Conservation (phyloP, 2,113 vertebrate genomes). For the Cololabis saira region DNA sequence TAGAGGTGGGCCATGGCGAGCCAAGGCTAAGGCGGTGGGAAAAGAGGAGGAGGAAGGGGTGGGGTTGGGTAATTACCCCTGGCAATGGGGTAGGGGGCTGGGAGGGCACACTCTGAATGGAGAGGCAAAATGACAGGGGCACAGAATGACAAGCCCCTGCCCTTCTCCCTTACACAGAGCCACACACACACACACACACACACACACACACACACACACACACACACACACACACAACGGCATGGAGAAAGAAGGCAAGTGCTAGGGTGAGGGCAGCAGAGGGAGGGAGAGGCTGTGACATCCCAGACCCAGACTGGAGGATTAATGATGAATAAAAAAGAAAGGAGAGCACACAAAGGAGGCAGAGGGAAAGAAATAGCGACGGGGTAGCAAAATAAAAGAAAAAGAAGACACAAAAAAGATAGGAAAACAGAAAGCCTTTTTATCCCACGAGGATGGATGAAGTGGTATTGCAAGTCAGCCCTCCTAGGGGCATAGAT, state of each 20-base stretch:
- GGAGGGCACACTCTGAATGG: slow-evolving; percentile 41
- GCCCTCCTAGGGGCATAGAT: slow-evolving; percentile 55
- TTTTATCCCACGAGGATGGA: slow-evolving; percentile 67
- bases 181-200: slow-evolving; percentile 10
- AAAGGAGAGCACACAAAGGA: slow-evolving; percentile 67
- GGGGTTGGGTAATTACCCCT: slow-evolving; percentile 46
- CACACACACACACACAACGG: slow-evolving; percentile 8
- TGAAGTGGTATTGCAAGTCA: slow-evolving; percentile 67
- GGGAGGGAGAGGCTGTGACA: slow-evolving; percentile 64
- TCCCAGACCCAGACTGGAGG: slow-evolving; percentile 63
- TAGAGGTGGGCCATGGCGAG: not conserved
- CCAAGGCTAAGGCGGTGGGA: slow-evolving; percentile 7
- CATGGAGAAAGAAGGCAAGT: slow-evolving; percentile 12
- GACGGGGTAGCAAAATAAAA: not conserved
- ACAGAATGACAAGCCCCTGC: slow-evolving; percentile 48
- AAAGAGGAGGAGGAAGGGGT: not conserved
- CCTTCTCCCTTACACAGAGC: slow-evolving; percentile 26
- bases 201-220: slow-evolving; percentile 18
- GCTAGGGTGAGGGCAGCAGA: slow-evolving; percentile 45
- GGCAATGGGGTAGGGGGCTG: slow-evolving; percentile 32
- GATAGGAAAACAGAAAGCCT: slow-evolving; percentile 28
- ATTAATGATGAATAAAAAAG: slow-evolving; percentile 76
- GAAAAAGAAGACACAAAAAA: slow-evolving; percentile 31
- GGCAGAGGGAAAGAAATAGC: slow-evolving; percentile 31
- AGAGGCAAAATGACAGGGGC: slow-evolving; percentile 48